Base-by-base conservation (phyloP, 1,140 invertebrate genomes). In the Drosophila aff. region DNA sequence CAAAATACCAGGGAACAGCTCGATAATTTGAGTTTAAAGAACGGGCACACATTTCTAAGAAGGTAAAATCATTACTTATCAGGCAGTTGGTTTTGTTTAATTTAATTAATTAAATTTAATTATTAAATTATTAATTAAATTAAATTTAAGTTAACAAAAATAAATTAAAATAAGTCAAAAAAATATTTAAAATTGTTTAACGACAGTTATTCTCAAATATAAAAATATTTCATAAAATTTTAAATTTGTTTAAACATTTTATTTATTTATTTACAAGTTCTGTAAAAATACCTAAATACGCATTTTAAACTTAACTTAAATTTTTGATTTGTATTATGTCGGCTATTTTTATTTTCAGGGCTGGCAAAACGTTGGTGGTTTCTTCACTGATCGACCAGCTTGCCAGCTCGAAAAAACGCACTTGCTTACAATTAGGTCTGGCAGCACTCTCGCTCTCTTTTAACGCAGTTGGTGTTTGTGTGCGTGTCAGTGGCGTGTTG, bases 401-500 rank as follows among this genome's bases (percentile, higher is more conserved):
- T 71, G 53, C 69, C 65, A 71, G n/a, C 36, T 11, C 6, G 36
- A 38, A 40, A 26, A 21, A 23, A 21, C 9, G 1, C 28, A 26
- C 15, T 36, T 21, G 13, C 40, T 71, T n/a, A 8, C 8, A n/a
- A 41, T 71, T 43, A 1, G 4, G 28, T 33, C 41, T 75, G 72
- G 72, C 72, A 75, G 50, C 41, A 41, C 59, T 26, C 28, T 18
- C 5, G 13, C 43, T 72, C 58, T 74, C 41, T 63, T 43, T 18
- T 3, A 41, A 47, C 6, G 26, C 36, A 49, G 38, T 18, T 33
- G 33, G 16, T 49, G 36, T 26, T 8, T 49, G 74, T 53, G 18
- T 59, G 61, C 5, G 73, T 66, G 26, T 15, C 75, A 77, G 49
- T 21, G 75, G 74, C 44, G 55, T 21, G 5, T 16, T 23, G 8